These are phyloP conservation scores for Laterallus jamaicensis DNA, from an alignment of 2,113 vertebrate genomes.

Conservation along the genomic window DNA sequence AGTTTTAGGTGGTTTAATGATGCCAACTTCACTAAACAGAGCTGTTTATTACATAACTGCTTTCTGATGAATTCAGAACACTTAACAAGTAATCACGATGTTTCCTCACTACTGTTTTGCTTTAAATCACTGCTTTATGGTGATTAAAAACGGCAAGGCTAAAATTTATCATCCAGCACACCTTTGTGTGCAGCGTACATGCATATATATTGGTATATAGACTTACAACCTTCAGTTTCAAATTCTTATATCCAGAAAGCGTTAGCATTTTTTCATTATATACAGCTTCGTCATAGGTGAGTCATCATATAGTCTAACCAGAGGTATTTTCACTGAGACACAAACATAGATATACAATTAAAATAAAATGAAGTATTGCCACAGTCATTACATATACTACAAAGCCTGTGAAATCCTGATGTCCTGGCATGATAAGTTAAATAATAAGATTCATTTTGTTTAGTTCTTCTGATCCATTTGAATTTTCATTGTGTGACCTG, in stretches of 20 bases:
- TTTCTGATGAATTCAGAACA: background rate
- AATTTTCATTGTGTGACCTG: background rate
- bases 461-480: background rate
- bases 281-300: background rate
- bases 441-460: background rate
- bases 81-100: background rate
- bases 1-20: background rate
- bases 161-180: background rate
- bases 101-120: background rate
- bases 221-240: background rate
- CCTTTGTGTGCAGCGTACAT: background rate
- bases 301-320: background rate
- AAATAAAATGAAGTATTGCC: background rate
- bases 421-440: background rate
- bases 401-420: background rate
- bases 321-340: background rate
- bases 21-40: background rate
- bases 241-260: background rate
- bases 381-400: background rate
- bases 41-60: background rate
- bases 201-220: background rate
- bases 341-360: background rate
- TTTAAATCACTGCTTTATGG: background rate
- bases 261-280: background rate
- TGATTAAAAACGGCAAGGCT: background rate